Percentiles rank a stretch among this genome's conserved stretches.
These are phyloP conservation scores for Piliocolobus tephrosceles DNA, from an alignment of 2,113 vertebrate species.

Conservation along the genomic window DNA sequence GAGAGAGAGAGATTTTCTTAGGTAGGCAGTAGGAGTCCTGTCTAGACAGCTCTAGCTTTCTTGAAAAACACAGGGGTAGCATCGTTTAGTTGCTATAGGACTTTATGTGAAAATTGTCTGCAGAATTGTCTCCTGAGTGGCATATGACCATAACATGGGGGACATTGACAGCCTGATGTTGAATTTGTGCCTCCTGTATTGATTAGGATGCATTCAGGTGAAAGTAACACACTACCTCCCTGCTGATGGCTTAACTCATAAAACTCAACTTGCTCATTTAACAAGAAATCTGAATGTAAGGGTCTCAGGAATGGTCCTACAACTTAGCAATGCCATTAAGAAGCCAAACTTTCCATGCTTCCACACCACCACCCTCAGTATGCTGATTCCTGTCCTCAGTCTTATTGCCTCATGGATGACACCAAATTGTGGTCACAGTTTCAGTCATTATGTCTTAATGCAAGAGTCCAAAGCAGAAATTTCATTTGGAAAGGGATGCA, in stretches of 20 bases:
- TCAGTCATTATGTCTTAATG: background rate
- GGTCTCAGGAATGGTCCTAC: background rate
- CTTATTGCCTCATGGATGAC: background rate
- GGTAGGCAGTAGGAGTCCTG: background rate
- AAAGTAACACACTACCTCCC: background rate
- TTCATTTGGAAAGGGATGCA: background rate
- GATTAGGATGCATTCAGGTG: background rate
- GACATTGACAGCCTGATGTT: background rate
- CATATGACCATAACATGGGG: background rate
- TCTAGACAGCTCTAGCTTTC: background rate
- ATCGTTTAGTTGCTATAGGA: background rate
- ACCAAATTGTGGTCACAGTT: background rate
- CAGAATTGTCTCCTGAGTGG: background rate
- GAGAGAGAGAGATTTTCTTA: background rate
- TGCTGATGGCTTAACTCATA: background rate
- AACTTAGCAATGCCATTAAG: background rate
- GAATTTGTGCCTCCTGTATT: background rate
- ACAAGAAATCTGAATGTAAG: background rate
- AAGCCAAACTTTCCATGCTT: background rate
- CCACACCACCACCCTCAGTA: background rate
- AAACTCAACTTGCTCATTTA: background rate
- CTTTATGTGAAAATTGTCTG: background rate
- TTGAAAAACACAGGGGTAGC: background rate
- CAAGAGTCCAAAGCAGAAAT: background rate
- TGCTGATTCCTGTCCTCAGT: background rate